Evolutionary conservation across 2,113 vertebrate genomes (phyloP).

Genomic region (Hippopotamus amphibius): DNA sequence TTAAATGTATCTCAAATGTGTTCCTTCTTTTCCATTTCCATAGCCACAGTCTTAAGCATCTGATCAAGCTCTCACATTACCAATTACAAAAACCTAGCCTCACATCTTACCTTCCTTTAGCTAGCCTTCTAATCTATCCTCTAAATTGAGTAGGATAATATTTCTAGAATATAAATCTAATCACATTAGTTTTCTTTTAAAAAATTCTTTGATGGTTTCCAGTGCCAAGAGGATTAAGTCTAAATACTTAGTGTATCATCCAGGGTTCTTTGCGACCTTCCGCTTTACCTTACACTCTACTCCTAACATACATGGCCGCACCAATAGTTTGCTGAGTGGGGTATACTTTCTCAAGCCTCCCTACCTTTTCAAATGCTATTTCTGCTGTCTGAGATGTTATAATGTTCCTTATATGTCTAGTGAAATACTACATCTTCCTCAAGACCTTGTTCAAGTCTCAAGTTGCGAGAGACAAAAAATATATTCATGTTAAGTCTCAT

Average conservation of each 20-base stretch:
- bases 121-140: neutral
- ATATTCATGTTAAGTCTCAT: neutral
- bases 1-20: neutral
- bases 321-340: neutral
- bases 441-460: neutral
- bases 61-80: neutral
- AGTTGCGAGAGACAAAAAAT: neutral
- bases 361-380: neutral
- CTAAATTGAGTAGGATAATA: neutral
- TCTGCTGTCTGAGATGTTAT: neutral
- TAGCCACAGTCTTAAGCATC: neutral
- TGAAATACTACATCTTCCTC: conserved; percentile 5
- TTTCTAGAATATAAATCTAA: conserved; percentile 9
- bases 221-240: neutral
- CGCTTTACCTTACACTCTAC: neutral
- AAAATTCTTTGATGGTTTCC: neutral
- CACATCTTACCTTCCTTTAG: neutral
- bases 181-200: neutral
- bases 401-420: neutral
- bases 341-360: neutral
- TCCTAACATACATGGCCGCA: neutral
- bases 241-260: neutral
- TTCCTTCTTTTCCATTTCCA: neutral
- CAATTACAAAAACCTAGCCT: neutral
- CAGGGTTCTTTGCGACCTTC: neutral